A percentile compares a stretch with the other conserved stretches of the same genome.
Conservation (phyloP, 30 jellyfish, hydroid and myxozoan genomes). For the Phacellophora camtschatica region DNA sequence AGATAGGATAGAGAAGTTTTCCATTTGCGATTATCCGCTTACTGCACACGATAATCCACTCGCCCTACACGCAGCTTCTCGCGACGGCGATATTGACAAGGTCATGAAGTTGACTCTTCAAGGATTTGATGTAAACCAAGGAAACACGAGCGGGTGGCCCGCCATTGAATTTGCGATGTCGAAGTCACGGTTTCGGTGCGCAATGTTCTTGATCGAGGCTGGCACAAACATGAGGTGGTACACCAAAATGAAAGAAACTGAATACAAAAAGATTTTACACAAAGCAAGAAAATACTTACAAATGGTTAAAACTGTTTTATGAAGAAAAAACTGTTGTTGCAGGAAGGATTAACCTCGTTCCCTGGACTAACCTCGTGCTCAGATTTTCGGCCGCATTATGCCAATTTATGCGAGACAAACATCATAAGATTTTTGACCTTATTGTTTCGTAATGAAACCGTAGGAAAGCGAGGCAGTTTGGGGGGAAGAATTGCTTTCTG, state of each 20-base stretch:
- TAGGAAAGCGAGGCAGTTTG: no score
- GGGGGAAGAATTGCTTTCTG: no score
- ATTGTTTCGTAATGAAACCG: no score
- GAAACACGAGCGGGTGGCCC: constrained; percentile 52
- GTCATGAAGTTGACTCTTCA: constrained; percentile 19
- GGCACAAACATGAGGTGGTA: constrained; percentile 42
- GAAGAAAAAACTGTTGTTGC: no score
- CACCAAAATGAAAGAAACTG: constrained; percentile 33
- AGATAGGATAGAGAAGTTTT: not conserved
- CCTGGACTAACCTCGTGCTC: no score
- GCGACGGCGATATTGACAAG: constrained; percentile 40
- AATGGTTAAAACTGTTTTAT: constrained; percentile 34
- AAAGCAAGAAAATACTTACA: constrained; percentile 28
- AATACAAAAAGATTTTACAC: constrained; percentile 2
- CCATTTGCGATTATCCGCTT: no score
- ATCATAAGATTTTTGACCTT: no score
- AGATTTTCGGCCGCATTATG: no score
- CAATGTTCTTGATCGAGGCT: constrained; percentile 63
- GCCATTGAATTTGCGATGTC: constrained; percentile 44
- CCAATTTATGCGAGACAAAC: no score
- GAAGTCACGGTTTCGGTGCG: constrained; percentile 45
- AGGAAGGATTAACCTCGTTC: no score
- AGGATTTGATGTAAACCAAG: constrained; percentile 38
- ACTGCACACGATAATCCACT: not conserved
- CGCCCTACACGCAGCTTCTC: constrained; percentile 52